A percentile compares a stretch with the other conserved stretches of the same genome.
These are phyloP conservation scores for Limnephilus lunatus DNA, from an alignment of 2,888 invertebrate species.

Conservation along the genomic window DNA sequence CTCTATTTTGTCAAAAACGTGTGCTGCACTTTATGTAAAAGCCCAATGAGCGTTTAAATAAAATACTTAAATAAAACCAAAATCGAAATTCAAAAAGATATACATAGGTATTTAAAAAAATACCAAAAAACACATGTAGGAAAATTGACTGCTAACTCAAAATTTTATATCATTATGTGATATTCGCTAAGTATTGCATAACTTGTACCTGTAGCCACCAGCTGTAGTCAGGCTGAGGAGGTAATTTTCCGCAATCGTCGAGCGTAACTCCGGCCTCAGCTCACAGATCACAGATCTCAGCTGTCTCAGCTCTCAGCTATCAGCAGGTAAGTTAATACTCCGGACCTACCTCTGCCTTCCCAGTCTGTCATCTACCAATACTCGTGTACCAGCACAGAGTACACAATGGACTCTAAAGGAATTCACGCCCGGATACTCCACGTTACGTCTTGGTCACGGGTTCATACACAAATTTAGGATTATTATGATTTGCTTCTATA, in stretches of 20 bases:
- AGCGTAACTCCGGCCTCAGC: conserved; percentile 12
- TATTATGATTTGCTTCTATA: too few relatives aligned
- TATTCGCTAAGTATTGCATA: not conserved
- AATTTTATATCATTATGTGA: not conserved
- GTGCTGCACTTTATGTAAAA: too few relatives aligned
- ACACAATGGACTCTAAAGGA: too few relatives aligned
- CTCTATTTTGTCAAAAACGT: too few relatives aligned
- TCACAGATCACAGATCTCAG: not conserved
- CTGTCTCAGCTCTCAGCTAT: too few relatives aligned
- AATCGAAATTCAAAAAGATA: too few relatives aligned
- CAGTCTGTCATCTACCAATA: not conserved
- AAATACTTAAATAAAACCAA: too few relatives aligned
- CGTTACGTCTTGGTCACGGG: not conserved
- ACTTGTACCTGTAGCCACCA: not conserved
- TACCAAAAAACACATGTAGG: too few relatives aligned
- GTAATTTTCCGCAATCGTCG: conserved; percentile 15
- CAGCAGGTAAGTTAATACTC: not conserved
- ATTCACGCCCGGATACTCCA: not conserved
- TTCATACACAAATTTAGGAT: not conserved
- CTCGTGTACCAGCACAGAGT: not conserved
- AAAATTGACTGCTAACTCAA: not conserved
- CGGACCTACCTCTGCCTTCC: not conserved
- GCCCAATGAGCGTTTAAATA: too few relatives aligned
- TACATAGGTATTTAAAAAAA: too few relatives aligned
- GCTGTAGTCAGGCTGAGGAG: not conserved